Base-by-base conservation (phyloP, 1,140 invertebrate species). In the Zaprionus nigranus region DNA sequence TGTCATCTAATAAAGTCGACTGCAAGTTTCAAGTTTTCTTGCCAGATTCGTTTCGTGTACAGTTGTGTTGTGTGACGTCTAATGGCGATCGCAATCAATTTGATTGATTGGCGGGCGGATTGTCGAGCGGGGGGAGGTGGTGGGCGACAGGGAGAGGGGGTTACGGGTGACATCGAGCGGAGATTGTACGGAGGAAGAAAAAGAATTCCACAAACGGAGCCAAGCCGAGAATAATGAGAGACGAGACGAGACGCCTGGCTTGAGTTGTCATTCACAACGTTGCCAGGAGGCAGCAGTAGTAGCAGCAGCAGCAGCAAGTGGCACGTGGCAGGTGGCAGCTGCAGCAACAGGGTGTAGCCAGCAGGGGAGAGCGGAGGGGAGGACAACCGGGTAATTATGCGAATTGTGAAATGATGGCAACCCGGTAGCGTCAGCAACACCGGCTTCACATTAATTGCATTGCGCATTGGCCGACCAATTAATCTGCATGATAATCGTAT, bases 401-500 rank as follows among this genome's bases (percentile, higher is more conserved):
- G 56, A 54, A 36, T 26, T 73, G 70, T 61, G 57, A 60, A 67
- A 68, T 63, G 73, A 75, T 70, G 34, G 72, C 58, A 75, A 57
- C 49, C 58, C 65, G 60, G 73, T 69, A 62, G 73, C 60, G 43
- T 24, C 34, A 43, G 34, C 30, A 53, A 22, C 43, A 13, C 13
- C 28, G 22, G 26, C 51, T 63, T 26, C 22, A 70, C 65, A 87
- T 83, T 80, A 87, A 87, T 87, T 87, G 78, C 73, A 80, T 26
- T 80, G 46, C 65, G 49, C 61, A 87, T 73, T 83, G 58, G 30
- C 13, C 3, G 40, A 40, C 67, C 83, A 87, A 87, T 88, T 87
- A 81, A 88, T 87, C 84, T 75, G 81, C 49, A 82, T 73, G 84
- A 83, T 83, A 88, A 88, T 87, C 83, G 78, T 78, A 83, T 88